Evolutionary conservation across 2,888 invertebrate species (phyloP), one percentile per base, ranked within the genome.

Genomic region (Serrognathus titanus): DNA sequence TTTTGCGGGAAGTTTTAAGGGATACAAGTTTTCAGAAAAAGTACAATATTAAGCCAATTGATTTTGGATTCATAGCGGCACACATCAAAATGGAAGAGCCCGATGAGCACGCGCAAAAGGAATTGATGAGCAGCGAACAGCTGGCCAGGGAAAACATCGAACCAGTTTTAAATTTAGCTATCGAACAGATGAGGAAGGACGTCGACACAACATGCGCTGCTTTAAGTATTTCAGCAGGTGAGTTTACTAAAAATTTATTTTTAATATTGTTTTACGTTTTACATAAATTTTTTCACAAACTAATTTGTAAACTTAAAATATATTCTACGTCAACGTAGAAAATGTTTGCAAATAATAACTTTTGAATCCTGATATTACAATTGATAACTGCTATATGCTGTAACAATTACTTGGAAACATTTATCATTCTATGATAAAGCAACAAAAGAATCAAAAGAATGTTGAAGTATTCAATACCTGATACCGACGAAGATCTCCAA

Each of bases 201-300:
- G 90, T 93, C 51, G 89, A 90, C 75, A 89, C 85, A 72, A 91
- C 92, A 8, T 94, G 93, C 78, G 86, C 86, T 52, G 86, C 89
- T 66, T 84, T 94, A 70, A 90, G 90, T 78, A 94, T 94, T 78
- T 90, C 93, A 75, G 88, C 90, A 79, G 93, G 94, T 94, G 78
- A 86, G 87, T 81, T 16, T 43, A 43, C 16, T 16, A 10, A 16
- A 11, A 43, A 5, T 3, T 31, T 31, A 31, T 31, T 31, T 31
- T 31, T 31, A 31, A 31, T 31, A 6, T 31, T 31, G 24, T 31
- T 31, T 1, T 31, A 7, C 7, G 4, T 31, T 31, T 6, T 31
- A 31, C 24, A 31, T 31, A 6, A 31, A 31, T 31, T 31, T 31
- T 7, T 31, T 31, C 24, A 7, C 24, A 31, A 31, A 31, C 24